These are phyloP conservation scores for Mythimna pallens DNA, from an alignment of 2,888 invertebrate genomes.

Conservation along the genomic window DNA sequence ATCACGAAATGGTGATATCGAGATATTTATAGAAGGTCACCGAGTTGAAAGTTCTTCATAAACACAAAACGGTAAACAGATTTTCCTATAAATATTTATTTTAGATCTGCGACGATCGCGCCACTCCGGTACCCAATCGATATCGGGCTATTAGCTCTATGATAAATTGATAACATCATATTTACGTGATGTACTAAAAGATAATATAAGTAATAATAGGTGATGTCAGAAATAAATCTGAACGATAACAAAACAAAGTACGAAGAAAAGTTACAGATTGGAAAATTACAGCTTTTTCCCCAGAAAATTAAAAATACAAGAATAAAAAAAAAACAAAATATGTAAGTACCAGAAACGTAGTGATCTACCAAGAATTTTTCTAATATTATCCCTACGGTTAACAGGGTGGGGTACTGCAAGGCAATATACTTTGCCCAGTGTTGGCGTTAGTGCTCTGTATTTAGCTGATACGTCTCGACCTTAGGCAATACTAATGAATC, in stretches of 20 bases:
- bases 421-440: constrained; percentile 20
- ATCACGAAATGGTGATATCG: constrained; percentile 15
- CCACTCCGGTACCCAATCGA: constrained; percentile 43
- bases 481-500: constrained; percentile 21
- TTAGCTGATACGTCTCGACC: background rate
- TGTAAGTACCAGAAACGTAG: background rate
- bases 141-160: constrained; percentile 4
- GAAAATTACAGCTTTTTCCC: background rate
- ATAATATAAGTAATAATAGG: constrained; percentile 2
- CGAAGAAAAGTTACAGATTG: background rate
- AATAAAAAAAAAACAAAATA: too few species aligned
- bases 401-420: constrained; percentile 11
- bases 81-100: constrained; percentile 16
- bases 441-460: background rate
- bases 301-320: background rate
- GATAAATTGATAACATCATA: constrained; percentile 32
- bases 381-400: background rate
- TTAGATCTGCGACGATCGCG: constrained; percentile 26
- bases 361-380: background rate
- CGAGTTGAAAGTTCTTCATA: constrained; percentile 14
- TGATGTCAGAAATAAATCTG: constrained; percentile 30
- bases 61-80: constrained; percentile 27
- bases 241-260: constrained; percentile 36
- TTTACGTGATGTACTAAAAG: constrained; percentile 15
- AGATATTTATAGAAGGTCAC: background rate